Percentiles rank a stretch among this genome's conserved stretches.
These are phyloP conservation scores for Patella depressa DNA, from an alignment of 2,888 invertebrate species.

Conservation along the genomic window DNA sequence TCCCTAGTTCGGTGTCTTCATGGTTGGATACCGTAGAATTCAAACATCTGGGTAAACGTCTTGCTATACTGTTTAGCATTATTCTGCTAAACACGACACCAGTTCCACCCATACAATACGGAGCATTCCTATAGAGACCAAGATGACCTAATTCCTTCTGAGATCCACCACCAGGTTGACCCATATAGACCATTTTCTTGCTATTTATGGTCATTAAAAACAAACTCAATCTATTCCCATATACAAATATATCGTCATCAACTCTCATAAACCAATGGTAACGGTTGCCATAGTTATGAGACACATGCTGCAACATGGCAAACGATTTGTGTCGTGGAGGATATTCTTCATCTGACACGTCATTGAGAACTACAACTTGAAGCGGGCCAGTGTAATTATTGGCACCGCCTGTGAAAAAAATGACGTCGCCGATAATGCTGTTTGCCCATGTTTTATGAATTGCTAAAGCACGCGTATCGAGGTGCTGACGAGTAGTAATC, in stretches of 20 bases:
- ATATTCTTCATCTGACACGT: slow-evolving; percentile 94
- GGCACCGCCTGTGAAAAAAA: slow-evolving; percentile 81
- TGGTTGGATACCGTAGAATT: slow-evolving; percentile 92
- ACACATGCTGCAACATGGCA: slow-evolving; percentile 89
- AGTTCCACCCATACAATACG: slow-evolving; percentile 99
- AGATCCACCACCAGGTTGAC: slow-evolving; percentile 73
- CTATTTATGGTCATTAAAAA: slow-evolving; percentile 90
- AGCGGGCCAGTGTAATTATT: slow-evolving; percentile 80
- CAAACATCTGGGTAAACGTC: slow-evolving; percentile 90
- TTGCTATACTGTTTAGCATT: slow-evolving; percentile 82
- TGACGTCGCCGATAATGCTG: slow-evolving; percentile 87
- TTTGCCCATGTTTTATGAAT: slow-evolving; percentile 94
- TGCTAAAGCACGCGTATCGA: slow-evolving; percentile 87
- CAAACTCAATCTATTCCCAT: slow-evolving; percentile 83
- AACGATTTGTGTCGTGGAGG: slow-evolving; percentile 99
- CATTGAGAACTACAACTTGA: slow-evolving; percentile 75
- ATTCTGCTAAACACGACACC: slow-evolving; percentile 91
- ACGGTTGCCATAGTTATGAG: slow-evolving; percentile 80
- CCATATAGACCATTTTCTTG: slow-evolving; percentile 85
- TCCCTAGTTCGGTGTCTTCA: slow-evolving; percentile 96
- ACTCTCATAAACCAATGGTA: slow-evolving; percentile 91
- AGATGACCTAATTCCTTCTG: slow-evolving; percentile 86
- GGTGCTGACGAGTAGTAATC: slow-evolving; percentile 94
- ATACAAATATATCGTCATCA: slow-evolving; percentile 96
- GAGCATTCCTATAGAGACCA: slow-evolving; percentile 80